Base-by-base conservation (phyloP, 1,140 invertebrate genomes). In the Phthorimaea operculella region DNA sequence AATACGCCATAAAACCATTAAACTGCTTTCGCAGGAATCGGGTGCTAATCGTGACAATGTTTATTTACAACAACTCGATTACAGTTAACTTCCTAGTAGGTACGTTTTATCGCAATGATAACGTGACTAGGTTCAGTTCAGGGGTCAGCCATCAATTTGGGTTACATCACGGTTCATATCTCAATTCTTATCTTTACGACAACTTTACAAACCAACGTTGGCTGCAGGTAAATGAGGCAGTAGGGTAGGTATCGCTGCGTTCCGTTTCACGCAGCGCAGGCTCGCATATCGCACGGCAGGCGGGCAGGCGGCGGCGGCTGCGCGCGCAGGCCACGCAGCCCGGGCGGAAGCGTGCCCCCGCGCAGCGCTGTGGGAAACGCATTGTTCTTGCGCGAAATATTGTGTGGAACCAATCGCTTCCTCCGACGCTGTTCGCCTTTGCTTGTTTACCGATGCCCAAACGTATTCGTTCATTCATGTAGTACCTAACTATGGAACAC, bases 371-470 rank as follows among this genome's bases (percentile, higher is more conserved):
- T 74, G 69, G 66, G 71, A 74, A 74, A 59, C 58, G 50, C 57
- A 71, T 74, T 74, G 69, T 71, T 66, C 62, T 66, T 62, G 52
- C 42, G 44, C 56, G 55, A 62, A 64, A 54, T 63, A 63, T 68
- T 47, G 44, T 47, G 65, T 68, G 58, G 62, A 66, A 57, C 58
- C 58, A 55, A 58, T 61, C 63, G 57, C 60, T 74, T 74, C 71
- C 71, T 73, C 62, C 45, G 39, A 17, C 45, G 36, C 34, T 55
- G 36, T 47, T 60, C 15, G 44, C 44, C 44, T 47, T 10, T 15
- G 44, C 15, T 15, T 17, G 14, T 47, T 47, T 15, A 47, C 44
- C 8, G 4, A 15, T 9, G 15, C n/a, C 16, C 2, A 11, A 14
- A 11, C 44, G 44, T 47, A 47, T 15, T 47, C 15, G n/a, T 47